A percentile compares a stretch with the other conserved stretches of the same genome.
phyloP scores from a whole-genome alignment of 2,888 invertebrate species.

The Drosophila rellima region DNA sequence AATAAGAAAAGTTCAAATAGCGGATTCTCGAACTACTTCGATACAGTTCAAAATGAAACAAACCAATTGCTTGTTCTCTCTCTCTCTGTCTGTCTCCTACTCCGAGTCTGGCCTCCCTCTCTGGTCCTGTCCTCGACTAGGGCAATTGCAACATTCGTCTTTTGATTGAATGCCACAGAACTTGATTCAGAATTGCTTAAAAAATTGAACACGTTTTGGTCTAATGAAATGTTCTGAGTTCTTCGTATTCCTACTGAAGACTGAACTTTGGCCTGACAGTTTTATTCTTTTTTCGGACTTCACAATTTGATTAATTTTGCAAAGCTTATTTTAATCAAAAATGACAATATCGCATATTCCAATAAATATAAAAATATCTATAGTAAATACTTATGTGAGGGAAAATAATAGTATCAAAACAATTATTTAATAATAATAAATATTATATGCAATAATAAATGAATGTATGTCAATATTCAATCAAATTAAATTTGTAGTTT shows the following conservation, averaged over 20 bases:
- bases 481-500: too few relatives aligned
- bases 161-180: conserved; percentile 19
- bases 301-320: conserved; percentile 35
- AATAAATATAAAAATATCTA: not conserved
- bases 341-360: not conserved
- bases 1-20: conserved; percentile 34
- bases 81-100: not conserved
- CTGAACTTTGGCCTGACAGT: conserved; percentile 42
- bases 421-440: too few relatives aligned
- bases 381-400: not conserved
- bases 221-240: conserved; percentile 45
- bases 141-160: conserved; percentile 38
- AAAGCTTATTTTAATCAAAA: conserved; percentile 8
- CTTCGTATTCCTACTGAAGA: conserved; percentile 67
- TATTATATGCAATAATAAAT: too few relatives aligned
- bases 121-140: conserved; percentile 9
- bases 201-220: conserved; percentile 41
- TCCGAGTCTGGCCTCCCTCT: not conserved
- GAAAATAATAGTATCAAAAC: too few relatives aligned
- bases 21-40: conserved; percentile 42
- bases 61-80: conserved; percentile 10
- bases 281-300: conserved; percentile 12
- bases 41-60: conserved; percentile 3
- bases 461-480: too few relatives aligned
- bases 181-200: conserved; percentile 14